phyloP scores from a whole-genome alignment of 1,140 invertebrate species.

The Lanistes nyassanus region DNA sequence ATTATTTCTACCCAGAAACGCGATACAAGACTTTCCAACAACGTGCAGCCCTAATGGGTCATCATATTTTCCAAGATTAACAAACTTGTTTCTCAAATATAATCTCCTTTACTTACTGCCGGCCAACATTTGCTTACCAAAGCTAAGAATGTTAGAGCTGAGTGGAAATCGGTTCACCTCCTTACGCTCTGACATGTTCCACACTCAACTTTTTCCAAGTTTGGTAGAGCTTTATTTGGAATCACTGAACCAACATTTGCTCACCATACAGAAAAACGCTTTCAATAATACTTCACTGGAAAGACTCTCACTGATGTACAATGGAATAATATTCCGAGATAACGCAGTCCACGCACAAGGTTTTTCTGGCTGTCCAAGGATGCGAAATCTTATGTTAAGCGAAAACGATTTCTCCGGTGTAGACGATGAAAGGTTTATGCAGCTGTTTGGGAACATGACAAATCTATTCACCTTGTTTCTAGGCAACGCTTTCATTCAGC shows the following conservation, averaged over 20 bases:
- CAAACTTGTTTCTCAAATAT: not conserved
- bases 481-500: not conserved
- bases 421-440: conserved; percentile 5
- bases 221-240: not conserved
- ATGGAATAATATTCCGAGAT: not conserved
- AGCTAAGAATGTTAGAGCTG: not conserved
- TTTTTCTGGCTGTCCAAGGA: conserved; percentile 40
- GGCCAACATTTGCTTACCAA: not conserved
- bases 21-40: not conserved
- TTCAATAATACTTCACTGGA: not conserved
- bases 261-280: not conserved
- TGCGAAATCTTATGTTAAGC: conserved; percentile 37
- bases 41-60: not conserved
- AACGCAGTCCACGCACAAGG: conserved; percentile 19
- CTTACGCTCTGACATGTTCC: not conserved
- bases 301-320: not conserved
- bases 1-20: too few relatives aligned
- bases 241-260: not conserved
- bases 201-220: too few relatives aligned
- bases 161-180: not conserved
- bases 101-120: not conserved
- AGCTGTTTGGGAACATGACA: not conserved
- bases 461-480: not conserved
- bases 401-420: conserved; percentile 33
- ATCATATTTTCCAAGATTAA: not conserved